A percentile compares a stretch with the other conserved stretches of the same genome.
These are phyloP conservation scores for Dicrostonyx torquatus DNA, from an alignment of 2,797 vertebrate species.

Conservation along the genomic window DNA sequence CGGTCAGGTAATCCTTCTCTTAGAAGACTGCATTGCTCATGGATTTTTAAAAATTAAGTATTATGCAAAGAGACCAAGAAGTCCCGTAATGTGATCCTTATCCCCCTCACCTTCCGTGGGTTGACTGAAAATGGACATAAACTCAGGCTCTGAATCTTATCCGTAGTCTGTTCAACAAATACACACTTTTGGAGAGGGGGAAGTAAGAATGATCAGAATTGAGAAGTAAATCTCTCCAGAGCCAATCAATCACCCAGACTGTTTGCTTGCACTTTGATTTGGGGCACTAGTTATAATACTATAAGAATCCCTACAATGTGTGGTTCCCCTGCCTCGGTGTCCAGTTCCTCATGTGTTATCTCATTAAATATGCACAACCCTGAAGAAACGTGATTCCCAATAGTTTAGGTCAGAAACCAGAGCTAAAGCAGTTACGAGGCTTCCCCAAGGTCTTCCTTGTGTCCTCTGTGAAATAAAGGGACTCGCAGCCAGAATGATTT, in stretches of 20 bases:
- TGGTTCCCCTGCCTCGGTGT: background rate
- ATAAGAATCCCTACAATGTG: background rate
- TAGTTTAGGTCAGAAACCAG: constrained; percentile 1
- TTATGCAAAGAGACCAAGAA: background rate
- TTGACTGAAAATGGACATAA: background rate
- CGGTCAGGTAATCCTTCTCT: constrained; percentile 89
- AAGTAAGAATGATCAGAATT: background rate
- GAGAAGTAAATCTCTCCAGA: background rate
- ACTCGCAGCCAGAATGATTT: background rate
- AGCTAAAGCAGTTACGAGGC: constrained; percentile 10
- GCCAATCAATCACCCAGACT: background rate
- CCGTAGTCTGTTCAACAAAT: background rate
- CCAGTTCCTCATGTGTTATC: background rate
- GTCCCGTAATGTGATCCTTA: background rate
- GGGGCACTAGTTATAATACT: background rate
- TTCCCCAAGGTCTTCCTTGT: background rate
- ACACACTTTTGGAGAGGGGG: background rate
- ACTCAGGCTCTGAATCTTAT: background rate
- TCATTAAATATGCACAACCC: constrained; percentile 28
- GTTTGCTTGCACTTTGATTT: background rate
- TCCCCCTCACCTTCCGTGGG: background rate
- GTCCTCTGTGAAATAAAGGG: constrained; percentile 9
- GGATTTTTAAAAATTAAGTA: background rate
- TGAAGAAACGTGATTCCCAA: background rate
- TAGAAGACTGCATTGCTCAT: background rate